Conservation (phyloP, 2,113 vertebrate genomes). For the Tetrax tetrax region DNA sequence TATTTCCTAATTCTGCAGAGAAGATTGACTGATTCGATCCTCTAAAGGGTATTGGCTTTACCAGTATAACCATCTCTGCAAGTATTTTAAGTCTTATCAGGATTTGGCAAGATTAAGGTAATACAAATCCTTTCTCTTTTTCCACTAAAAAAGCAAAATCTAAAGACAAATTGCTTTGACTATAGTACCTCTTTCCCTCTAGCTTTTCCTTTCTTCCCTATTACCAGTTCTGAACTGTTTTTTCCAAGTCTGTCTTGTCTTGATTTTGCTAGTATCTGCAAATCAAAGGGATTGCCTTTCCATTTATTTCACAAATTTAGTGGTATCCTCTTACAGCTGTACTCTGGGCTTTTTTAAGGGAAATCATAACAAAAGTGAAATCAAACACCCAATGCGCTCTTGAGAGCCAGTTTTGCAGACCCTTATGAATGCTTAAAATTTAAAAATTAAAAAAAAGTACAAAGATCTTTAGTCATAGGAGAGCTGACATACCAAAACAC, state of each 20-base stretch:
- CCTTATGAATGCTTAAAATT: not conserved
- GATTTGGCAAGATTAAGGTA: not conserved
- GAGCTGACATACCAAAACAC: not conserved
- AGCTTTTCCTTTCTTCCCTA: not conserved
- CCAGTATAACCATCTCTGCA: not conserved
- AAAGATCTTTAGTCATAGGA: not conserved
- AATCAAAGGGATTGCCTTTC: not conserved
- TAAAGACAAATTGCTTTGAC: not conserved
- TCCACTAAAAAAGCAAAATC: not conserved
- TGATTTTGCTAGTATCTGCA: not conserved
- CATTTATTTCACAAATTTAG: not conserved
- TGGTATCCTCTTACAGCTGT: not conserved
- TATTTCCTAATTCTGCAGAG: not conserved
- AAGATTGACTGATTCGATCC: not conserved
- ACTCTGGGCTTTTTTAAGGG: fast-evolving
- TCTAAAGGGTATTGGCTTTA: not conserved
- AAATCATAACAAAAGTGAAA: not conserved
- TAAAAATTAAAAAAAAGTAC: not conserved
- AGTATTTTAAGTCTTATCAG: not conserved
- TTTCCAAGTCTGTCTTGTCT: not conserved
- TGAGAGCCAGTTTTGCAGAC: not conserved
- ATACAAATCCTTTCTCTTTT: not conserved
- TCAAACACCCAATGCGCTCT: not conserved
- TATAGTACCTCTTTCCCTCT: not conserved
- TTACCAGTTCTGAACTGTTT: not conserved